These are phyloP conservation scores for Aphodius sticticus DNA, from an alignment of 2,888 invertebrate genomes.

Conservation along the genomic window DNA sequence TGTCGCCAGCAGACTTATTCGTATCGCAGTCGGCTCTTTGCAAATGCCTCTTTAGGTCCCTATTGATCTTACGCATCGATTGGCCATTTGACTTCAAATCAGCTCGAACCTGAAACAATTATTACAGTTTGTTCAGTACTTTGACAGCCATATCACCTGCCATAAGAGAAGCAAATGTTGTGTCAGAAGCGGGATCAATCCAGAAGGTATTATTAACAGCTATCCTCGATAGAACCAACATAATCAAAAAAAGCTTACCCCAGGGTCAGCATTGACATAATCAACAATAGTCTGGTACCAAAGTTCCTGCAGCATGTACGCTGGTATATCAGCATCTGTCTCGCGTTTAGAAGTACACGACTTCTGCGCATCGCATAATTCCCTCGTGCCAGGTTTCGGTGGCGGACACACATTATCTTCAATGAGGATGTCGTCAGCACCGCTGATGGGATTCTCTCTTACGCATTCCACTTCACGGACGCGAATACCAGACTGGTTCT, in stretches of 20 bases:
- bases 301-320: constrained; percentile 50
- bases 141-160: neutral
- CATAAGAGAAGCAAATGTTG: neutral
- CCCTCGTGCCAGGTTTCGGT: constrained; percentile 50
- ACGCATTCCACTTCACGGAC: constrained; percentile 63
- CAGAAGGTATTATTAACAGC: too few species aligned
- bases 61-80: constrained; percentile 28
- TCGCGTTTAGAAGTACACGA: constrained; percentile 53
- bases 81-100: constrained; percentile 15
- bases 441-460: constrained; percentile 57
- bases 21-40: constrained; percentile 11
- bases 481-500: constrained; percentile 59
- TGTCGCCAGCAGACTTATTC: constrained; percentile 8
- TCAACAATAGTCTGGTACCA: constrained; percentile 51
- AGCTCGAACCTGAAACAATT: constrained; percentile 22
- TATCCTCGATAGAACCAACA: too few species aligned
- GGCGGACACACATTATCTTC: constrained; percentile 54
- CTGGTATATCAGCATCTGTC: constrained; percentile 46
- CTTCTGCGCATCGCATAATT: constrained; percentile 56
- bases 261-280: constrained; percentile 32
- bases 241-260: constrained; percentile 19
- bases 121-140: neutral
- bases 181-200: too few species aligned
- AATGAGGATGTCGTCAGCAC: constrained; percentile 60
- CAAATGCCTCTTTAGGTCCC: constrained; percentile 28